phyloP scores from a whole-genome alignment of 1,140 invertebrate species.

The Bombyx mandarina region DNA sequence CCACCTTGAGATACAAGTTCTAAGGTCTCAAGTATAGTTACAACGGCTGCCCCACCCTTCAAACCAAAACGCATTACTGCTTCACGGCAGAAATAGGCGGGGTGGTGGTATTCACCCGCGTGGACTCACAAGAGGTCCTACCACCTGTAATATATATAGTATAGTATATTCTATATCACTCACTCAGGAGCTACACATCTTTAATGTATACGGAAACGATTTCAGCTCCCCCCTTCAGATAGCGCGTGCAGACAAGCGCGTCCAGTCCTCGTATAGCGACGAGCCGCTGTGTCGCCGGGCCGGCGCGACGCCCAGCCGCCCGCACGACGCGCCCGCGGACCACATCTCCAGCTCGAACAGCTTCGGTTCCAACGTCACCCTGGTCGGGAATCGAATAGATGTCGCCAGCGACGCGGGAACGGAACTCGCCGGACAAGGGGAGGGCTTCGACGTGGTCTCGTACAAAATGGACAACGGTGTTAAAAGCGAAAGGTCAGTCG shows the following conservation, averaged over 20 bases:
- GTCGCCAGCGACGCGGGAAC: slow-evolving; percentile 65
- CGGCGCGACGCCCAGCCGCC: slow-evolving; percentile 25
- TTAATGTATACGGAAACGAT: not conserved
- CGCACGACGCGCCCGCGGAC: slow-evolving; percentile 29
- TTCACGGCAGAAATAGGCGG: no score
- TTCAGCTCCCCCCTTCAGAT: slow-evolving; percentile 34
- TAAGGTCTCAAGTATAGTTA: no score
- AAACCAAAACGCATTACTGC: no score
- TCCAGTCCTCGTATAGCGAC: slow-evolving; percentile 50
- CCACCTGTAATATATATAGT: no score
- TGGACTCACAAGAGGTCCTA: no score
- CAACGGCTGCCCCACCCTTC: no score
- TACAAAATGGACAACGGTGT: slow-evolving; percentile 77
- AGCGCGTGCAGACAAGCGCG: slow-evolving; percentile 35
- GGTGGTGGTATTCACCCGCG: no score
- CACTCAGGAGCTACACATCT: no score
- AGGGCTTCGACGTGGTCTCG: slow-evolving; percentile 75
- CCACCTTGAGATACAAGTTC: no score
- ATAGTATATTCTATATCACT: no score
- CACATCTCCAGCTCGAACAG: slow-evolving; percentile 73
- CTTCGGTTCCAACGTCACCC: slow-evolving; percentile 76
- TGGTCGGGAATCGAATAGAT: slow-evolving; percentile 90
- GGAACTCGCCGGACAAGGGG: slow-evolving; percentile 38
- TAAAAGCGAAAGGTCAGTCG: slow-evolving; percentile 54
- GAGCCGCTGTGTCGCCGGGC: slow-evolving; percentile 37